Percentiles rank a stretch among this genome's conserved stretches.
Conservation (phyloP, 2,797 vertebrate genomes). For the Buceros bicornis region DNA sequence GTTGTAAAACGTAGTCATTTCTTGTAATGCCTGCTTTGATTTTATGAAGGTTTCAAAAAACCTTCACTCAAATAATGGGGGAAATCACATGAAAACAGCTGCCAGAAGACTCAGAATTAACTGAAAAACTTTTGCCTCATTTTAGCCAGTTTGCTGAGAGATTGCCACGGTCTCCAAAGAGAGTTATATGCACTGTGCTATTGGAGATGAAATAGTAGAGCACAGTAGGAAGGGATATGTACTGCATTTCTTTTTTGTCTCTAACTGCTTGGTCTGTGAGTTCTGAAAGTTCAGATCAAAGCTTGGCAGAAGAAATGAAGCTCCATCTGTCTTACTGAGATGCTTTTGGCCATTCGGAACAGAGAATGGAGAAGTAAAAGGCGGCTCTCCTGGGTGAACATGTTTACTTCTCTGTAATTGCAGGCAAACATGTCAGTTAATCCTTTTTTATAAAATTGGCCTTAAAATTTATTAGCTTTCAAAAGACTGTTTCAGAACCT, state of each 20-base stretch:
- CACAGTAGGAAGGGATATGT: background rate
- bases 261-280: background rate
- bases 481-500: background rate
- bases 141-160: background rate
- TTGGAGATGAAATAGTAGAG: background rate
- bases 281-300: conserved; percentile 8
- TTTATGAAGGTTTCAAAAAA: conserved; percentile 33
- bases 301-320: conserved; percentile 22
- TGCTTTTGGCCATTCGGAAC: conserved; percentile 7
- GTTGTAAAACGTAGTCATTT: background rate
- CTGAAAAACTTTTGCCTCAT: background rate
- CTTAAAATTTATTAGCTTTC: background rate
- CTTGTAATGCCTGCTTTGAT: conserved; percentile 11
- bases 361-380: conserved; percentile 2
- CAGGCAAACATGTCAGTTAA: background rate
- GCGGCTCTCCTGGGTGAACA: background rate
- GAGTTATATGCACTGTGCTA: background rate
- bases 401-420: conserved; percentile 19
- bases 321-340: conserved; percentile 20
- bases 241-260: background rate
- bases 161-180: background rate
- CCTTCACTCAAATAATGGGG: background rate
- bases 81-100: background rate
- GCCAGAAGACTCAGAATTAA: background rate
- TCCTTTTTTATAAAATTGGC: background rate